Evolutionary conservation across 2,888 invertebrate species (phyloP).

Genomic region (Phorcus lineatus): DNA sequence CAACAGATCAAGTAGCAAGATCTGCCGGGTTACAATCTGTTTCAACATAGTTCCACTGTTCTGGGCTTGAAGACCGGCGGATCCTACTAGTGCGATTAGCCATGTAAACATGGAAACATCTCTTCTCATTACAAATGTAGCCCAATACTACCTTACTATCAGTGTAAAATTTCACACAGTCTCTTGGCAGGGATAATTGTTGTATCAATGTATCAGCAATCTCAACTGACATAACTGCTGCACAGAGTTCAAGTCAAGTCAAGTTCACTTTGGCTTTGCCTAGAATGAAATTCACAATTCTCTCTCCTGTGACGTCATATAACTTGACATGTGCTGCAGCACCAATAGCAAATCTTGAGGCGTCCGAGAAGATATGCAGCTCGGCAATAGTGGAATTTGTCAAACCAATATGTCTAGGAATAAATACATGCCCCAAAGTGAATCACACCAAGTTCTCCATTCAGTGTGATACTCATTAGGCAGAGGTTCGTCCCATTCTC

Average conservation of each 20-base stretch:
- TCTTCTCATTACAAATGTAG: slow-evolving; percentile 33
- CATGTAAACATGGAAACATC: slow-evolving; percentile 37
- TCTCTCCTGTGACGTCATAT: not conserved
- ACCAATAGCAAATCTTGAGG: slow-evolving; percentile 34
- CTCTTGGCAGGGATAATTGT: slow-evolving; percentile 9
- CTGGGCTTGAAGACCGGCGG: not conserved
- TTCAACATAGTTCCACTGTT: slow-evolving; percentile 28
- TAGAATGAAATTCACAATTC: slow-evolving; percentile 3
- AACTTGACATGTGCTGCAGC: slow-evolving; percentile 28
- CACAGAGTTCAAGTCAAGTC: slow-evolving; percentile 38
- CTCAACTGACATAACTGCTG: slow-evolving; percentile 35
- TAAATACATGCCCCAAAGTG: slow-evolving; percentile 22
- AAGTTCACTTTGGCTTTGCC: slow-evolving; percentile 27
- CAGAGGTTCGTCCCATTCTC: slow-evolving; percentile 4
- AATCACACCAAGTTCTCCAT: slow-evolving; percentile 25
- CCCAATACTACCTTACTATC: slow-evolving; percentile 40
- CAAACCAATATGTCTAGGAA: slow-evolving; percentile 13
- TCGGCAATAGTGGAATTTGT: not conserved
- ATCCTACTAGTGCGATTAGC: slow-evolving; percentile 33
- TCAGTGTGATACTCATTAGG: not conserved
- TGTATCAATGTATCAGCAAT: slow-evolving; percentile 11
- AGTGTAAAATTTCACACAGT: slow-evolving; percentile 26
- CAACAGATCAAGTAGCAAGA: too few species aligned
- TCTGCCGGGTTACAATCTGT: too few species aligned
- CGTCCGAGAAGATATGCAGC: slow-evolving; percentile 38